Conservation (phyloP, 2,113 vertebrate genomes). For the Labrus mixtus region DNA sequence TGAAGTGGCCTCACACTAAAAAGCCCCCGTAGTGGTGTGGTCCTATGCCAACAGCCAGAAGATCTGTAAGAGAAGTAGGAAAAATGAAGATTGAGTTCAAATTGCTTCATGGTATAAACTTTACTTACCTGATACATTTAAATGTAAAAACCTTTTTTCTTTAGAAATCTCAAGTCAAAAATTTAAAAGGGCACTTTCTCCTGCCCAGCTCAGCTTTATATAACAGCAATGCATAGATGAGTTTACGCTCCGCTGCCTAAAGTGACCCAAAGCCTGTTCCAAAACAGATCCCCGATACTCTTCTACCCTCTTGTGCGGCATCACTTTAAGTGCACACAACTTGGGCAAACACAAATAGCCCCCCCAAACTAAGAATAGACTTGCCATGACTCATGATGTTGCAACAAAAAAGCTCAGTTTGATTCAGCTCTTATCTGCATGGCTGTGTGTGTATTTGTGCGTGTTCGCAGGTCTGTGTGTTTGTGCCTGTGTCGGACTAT, state of each 20-base stretch:
- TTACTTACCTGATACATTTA: not conserved
- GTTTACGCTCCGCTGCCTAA: conserved; percentile 17
- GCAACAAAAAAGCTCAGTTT: conserved; percentile 76
- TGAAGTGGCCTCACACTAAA: not conserved
- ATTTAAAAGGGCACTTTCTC: conserved; percentile 3
- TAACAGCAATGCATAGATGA: conserved; percentile 28
- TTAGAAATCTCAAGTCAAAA: conserved; percentile 2
- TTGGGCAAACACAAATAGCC: conserved; percentile 67
- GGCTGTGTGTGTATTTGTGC: conserved; percentile 6
- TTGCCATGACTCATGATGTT: conserved; percentile 80
- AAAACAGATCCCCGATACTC: conserved; percentile 39
- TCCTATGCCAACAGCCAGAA: conserved; percentile 19
- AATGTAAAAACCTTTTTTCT: not conserved
- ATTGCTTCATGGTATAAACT: not conserved
- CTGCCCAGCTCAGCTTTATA: conserved; percentile 19
- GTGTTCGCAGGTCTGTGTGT: not conserved
- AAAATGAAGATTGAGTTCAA: conserved; percentile 6
- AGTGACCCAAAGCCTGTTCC: conserved; percentile 56
- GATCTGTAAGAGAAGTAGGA: conserved; percentile 52
- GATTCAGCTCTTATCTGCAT: conserved; percentile 53
- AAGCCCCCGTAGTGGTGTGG: not conserved
- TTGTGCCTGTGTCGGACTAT: not conserved
- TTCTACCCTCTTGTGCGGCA: conserved; percentile 50
- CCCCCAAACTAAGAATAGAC: conserved; percentile 77
- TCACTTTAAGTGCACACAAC: conserved; percentile 71